Evolutionary conservation across 1,140 invertebrate genomes (phyloP), one percentile per base, ranked within the genome.

Genomic region (Drosophila bocki): DNA sequence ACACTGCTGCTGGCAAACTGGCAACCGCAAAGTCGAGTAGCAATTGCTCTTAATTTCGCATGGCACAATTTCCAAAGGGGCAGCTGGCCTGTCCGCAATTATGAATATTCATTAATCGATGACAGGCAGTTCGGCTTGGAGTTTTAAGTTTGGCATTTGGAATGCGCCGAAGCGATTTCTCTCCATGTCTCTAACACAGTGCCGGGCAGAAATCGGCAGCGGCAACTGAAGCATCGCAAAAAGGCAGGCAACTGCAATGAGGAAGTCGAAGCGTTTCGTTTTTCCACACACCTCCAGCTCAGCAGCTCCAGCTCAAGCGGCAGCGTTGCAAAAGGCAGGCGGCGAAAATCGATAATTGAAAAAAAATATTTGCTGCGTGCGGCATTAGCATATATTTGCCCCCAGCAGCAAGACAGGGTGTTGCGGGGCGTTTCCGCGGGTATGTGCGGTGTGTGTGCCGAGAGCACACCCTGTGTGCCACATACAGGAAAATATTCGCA

Each of bases 41-140:
- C 85, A 90, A 77, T 90, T 90, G 85, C 85, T 85, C 85, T 90
- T 90, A 85, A 90, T 90, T 90, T 85, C 54, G 54, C 54, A 48
- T 90, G 85, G 85, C 85, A 88, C 85, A 78, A 84, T 83, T 87
- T 87, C 47, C 41, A 67, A 57, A 45, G 65, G 58, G 75, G 63
- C 74, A 69, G 61, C 67, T 54, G 57, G 57, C 48, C 64, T 57
- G 68, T 71, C 63, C 63, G 39, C 26, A 77, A 77, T 78, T 78
- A 77, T 78, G 75, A 78, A 78, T 77, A 78, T 78, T 78, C 74
- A 78, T 77, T 76, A 67, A 76, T 59, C 53, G 71, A 67, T 76
- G 74, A 76, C 72, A 67, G 74, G 62, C 74, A 65, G 56, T 65
- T 75, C 33, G 62, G 56, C 22, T 17, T 29, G 37, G 45, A 37